Evolutionary conservation across 1,140 invertebrate genomes (phyloP).

Genomic region (Orchestia grillus): DNA sequence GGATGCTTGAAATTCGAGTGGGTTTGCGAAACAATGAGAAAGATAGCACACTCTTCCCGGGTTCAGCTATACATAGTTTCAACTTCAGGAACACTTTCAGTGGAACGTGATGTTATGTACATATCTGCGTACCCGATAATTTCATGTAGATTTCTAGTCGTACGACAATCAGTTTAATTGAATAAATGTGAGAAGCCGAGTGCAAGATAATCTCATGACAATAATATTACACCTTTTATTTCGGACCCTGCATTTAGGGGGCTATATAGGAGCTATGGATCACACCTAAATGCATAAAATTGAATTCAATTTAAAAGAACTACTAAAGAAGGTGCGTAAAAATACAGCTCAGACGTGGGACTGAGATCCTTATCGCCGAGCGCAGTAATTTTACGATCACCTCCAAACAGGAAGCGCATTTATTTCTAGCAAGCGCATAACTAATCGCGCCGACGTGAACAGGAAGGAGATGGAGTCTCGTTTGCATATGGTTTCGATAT

Average conservation of each 20-base stretch:
- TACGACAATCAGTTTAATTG: background rate
- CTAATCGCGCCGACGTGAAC: background rate
- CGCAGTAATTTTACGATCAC: background rate
- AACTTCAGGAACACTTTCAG: background rate
- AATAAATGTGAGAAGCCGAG: background rate
- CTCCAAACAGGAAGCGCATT: background rate
- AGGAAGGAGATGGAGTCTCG: background rate
- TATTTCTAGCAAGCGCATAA: background rate
- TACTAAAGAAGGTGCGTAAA: background rate
- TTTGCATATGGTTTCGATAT: slow-evolving; percentile 45
- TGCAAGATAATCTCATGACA: background rate
- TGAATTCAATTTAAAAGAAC: background rate
- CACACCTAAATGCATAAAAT: background rate
- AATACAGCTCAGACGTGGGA: background rate
- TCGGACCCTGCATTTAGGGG: background rate
- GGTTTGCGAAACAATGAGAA: slow-evolving; percentile 12
- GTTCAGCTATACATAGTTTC: background rate
- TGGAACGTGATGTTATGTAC: background rate
- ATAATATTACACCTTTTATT: background rate
- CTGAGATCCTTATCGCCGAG: background rate
- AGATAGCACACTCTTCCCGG: background rate
- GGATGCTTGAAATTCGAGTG: slow-evolving; percentile 10
- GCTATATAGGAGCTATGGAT: background rate
- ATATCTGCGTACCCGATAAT: background rate
- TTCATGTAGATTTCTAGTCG: background rate